Evolutionary conservation across 2,888 invertebrate genomes (phyloP), one percentile per base, ranked within the genome.

Genomic region (Macrostomum cliftonense): DNA sequence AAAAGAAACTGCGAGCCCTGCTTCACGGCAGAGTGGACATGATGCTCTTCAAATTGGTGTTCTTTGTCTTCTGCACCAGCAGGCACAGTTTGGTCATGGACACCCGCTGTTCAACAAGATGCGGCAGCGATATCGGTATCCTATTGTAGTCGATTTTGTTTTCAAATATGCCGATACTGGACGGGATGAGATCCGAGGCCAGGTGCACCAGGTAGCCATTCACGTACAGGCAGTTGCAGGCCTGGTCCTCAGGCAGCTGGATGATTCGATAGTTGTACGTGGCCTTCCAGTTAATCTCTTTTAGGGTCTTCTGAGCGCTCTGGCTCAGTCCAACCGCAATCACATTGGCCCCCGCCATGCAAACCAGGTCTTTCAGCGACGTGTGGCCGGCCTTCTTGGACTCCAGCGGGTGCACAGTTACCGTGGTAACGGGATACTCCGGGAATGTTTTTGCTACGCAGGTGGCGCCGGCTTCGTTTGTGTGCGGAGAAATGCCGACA

Each of bases 371-470:
- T 71, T 93, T 93, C 46, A 95, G 73, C 58, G 83, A 82, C 57
- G 76, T 76, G 28, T 28, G 28, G 28, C 28, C 28, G 28, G 28
- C 28, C 28, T 28, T 28, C 28, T 28, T 28, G 28, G 28, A 28
- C 28, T 28, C 28, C n/a, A 75, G 71, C 51, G 78, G 79, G 44
- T 80, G 64, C 71, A 91, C 86, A 78, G 83, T 83, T 55, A 97
- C 82, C 46, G 89, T 86, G 57, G 83, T 83, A 62, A 85, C 88
- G 7, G 91, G 85, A 68, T 83, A 91, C 73, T 97, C 95, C 0
- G 91, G 89, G 73, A 93, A 97, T 13, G 89, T 82, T 57, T 83
- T 83, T 1, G 89, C 95, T 1, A 95, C 81, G 13, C 86, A 86
- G 63, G 81, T 76, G 1, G 95, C 95, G 16, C 95, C 95, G 13